phyloP scores from a whole-genome alignment of 2,113 vertebrate genomes.

The Verasper variegatus region DNA sequence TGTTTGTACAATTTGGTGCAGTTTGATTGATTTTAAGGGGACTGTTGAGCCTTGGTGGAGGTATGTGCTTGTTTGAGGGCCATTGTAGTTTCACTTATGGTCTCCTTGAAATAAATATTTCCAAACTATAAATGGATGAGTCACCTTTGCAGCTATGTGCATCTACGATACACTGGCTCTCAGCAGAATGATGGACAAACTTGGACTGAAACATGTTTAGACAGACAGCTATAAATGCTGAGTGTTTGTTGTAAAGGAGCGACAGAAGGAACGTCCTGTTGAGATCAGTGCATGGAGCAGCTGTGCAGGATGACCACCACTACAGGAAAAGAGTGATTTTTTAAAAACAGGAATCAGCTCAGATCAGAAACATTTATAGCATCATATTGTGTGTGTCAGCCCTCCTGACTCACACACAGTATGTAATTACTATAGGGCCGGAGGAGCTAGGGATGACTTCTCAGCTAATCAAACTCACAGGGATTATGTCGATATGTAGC shows the following conservation, averaged over 20 bases:
- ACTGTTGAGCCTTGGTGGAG: no score
- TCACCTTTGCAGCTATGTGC: no score
- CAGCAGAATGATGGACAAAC: not conserved
- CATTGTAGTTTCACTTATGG: no score
- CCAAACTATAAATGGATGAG: not conserved
- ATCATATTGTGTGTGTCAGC: not conserved
- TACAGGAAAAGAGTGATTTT: not conserved
- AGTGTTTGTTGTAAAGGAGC: not conserved
- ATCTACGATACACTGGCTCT: no score
- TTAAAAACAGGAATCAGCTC: not conserved
- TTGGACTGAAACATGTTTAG: not conserved
- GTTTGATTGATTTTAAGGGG: no score
- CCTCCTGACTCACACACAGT: not conserved
- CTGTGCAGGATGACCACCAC: not conserved
- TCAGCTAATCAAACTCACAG: no score
- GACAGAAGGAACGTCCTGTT: not conserved
- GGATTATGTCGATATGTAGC: not conserved
- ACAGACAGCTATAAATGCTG: not conserved
- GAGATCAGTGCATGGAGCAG: not conserved
- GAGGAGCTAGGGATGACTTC: no score
- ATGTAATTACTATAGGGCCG: no score
- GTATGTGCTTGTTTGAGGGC: no score
- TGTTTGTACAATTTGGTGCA: no score
- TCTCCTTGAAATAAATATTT: not conserved
- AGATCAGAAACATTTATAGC: not conserved